Evolutionary conservation across 1,140 invertebrate species (phyloP).

Genomic region (Leptestheria dahalacensis): DNA sequence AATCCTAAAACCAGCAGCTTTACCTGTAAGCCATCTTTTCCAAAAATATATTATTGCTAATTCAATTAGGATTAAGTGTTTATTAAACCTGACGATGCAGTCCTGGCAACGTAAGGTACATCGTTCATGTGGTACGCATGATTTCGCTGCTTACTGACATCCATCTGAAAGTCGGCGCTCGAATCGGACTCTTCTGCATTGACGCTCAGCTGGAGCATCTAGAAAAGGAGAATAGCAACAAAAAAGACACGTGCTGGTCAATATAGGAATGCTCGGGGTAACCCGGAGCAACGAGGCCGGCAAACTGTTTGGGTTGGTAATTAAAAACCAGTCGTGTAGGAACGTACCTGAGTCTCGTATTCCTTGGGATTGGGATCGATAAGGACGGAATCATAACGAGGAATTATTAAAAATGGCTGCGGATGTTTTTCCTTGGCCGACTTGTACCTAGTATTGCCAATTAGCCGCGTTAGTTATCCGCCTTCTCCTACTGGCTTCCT

Average conservation of each 20-base stretch:
- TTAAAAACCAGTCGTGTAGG: too few relatives aligned
- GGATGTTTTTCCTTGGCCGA: slow-evolving; percentile 61
- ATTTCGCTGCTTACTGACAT: slow-evolving; percentile 62
- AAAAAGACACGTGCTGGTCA: slow-evolving; percentile 13
- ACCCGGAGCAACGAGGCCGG: too few relatives aligned
- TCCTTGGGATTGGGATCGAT: slow-evolving; percentile 62
- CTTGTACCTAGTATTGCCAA: slow-evolving; percentile 43
- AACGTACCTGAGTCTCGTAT: slow-evolving; percentile 67
- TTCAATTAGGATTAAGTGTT: too few relatives aligned
- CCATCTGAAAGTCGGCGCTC: slow-evolving; percentile 55
- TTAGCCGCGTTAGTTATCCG: background rate
- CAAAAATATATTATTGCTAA: too few relatives aligned
- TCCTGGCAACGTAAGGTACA: slow-evolving; percentile 68
- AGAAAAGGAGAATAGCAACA: slow-evolving; percentile 12
- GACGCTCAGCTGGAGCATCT: slow-evolving; percentile 75
- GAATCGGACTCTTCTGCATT: slow-evolving; percentile 22
- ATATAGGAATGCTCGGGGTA: too few relatives aligned
- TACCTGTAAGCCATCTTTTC: too few relatives aligned
- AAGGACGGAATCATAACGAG: slow-evolving; percentile 60
- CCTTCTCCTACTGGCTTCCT: too few relatives aligned
- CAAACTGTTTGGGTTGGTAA: too few relatives aligned
- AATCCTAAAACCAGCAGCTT: too few relatives aligned
- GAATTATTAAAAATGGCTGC: slow-evolving; percentile 49
- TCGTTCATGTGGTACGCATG: slow-evolving; percentile 71
- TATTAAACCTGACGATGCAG: too few relatives aligned